Conservation (phyloP, 2,797 vertebrate genomes). For the Ctenopoma kingsleyae region DNA sequence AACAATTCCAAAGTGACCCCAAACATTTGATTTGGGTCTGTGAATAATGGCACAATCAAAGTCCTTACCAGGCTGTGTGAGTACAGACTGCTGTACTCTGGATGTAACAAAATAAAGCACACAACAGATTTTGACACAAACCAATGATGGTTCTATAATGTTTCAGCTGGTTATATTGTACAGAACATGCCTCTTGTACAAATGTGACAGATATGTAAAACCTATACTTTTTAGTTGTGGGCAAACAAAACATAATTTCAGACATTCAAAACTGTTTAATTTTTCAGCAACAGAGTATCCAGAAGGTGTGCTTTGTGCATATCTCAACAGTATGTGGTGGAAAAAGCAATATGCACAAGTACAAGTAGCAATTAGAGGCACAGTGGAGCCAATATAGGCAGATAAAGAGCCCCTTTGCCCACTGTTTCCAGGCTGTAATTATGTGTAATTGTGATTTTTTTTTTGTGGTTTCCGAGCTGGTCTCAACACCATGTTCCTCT, state of each 20-base stretch:
- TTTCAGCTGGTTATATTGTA: neutral
- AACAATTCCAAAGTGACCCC: too few relatives aligned
- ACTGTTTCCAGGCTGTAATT: slow-evolving; percentile 79
- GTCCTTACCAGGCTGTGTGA: slow-evolving; percentile 7
- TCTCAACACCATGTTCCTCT: slow-evolving; percentile 71
- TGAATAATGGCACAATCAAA: slow-evolving; percentile 29
- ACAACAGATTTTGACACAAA: slow-evolving; percentile 1
- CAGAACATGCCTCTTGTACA: neutral
- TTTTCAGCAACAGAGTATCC: slow-evolving; percentile 18
- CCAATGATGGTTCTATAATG: slow-evolving; percentile 9
- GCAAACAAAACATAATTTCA: slow-evolving; percentile 28
- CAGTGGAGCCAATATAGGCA: slow-evolving; percentile 75
- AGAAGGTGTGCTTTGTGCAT: slow-evolving; percentile 38
- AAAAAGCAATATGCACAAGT: slow-evolving; percentile 61
- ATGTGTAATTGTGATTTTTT: slow-evolving; percentile 82
- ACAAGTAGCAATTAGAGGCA: slow-evolving; percentile 74
- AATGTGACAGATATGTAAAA: slow-evolving; percentile 12
- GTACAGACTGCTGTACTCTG: slow-evolving; percentile 4
- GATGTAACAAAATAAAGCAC: slow-evolving; percentile 2
- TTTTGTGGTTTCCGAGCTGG: slow-evolving; percentile 67
- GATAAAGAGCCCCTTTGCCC: slow-evolving; percentile 78
- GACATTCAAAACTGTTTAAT: slow-evolving; percentile 16
- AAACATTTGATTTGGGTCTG: neutral
- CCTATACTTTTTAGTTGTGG: neutral
- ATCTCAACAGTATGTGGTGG: slow-evolving; percentile 51